These are phyloP conservation scores for Platerodrilus igneus DNA, from an alignment of 2,888 invertebrate genomes.

Conservation along the genomic window DNA sequence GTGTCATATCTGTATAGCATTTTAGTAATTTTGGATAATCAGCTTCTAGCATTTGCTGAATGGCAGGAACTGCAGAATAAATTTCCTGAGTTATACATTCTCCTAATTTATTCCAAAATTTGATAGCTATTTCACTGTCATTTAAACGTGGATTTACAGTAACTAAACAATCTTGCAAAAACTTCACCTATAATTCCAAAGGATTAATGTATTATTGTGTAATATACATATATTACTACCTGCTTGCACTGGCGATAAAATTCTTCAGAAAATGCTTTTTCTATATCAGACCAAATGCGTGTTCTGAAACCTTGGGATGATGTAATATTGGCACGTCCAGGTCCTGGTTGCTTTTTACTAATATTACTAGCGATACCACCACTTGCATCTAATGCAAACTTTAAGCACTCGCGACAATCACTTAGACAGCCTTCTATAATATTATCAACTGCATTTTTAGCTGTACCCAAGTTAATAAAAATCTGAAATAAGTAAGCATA, in stretches of 20 bases:
- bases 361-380: constrained; percentile 24
- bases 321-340: constrained; percentile 54
- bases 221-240: constrained; percentile 40
- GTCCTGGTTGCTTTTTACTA: constrained; percentile 44
- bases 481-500: constrained; percentile 36
- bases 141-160: constrained; percentile 49
- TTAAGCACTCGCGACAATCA: constrained; percentile 53
- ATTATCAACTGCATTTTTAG: constrained; percentile 52
- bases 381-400: constrained; percentile 50
- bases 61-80: constrained; percentile 52
- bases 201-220: not conserved
- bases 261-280: constrained; percentile 75
- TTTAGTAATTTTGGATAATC: constrained; percentile 84
- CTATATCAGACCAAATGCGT: constrained; percentile 84
- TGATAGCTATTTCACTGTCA: constrained; percentile 48
- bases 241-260: constrained; percentile 69
- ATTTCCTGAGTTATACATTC: constrained; percentile 51
- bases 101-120: constrained; percentile 54
- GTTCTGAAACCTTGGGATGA: constrained; percentile 53
- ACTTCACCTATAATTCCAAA: constrained; percentile 40
- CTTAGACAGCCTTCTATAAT: constrained; percentile 52
- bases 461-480: constrained; percentile 45
- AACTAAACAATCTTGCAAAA: constrained; percentile 51
- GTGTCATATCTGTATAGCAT: constrained; percentile 71
- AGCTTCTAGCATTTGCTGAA: constrained; percentile 80